Base-by-base conservation (phyloP, 1,140 invertebrate genomes). In the Zaprionus vittiger region DNA sequence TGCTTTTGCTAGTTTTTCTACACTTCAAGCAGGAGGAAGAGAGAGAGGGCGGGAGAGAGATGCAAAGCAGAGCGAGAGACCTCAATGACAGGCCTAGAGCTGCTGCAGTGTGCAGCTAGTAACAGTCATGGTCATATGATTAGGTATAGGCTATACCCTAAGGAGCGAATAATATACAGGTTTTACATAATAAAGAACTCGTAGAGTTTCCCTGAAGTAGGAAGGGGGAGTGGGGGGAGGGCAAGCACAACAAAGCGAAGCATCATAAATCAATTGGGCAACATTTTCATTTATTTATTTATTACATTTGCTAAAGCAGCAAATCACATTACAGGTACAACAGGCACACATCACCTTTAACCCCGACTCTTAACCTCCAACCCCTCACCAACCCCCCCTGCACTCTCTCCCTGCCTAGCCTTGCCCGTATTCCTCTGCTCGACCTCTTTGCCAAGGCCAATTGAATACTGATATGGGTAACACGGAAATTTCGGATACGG, bases 241-340 rank as follows among this genome's bases (percentile, higher is more conserved):
- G 5, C n/a, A 11, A 47, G 41, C 24, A n/a, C 3, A 67, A 17
- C 15, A 64, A 52, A 28, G 54, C 26, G 15, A 57, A 59, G 2
- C 41, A 73, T 73, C 70, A 59, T 73, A 66, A 73, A 73, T 73
- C 62, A 66, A 73, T 73, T 73, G 62, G 62, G 70, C 28, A 73
- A 66, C 62, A 73, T 73, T 73, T 66, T 73, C 54, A 73, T 73
- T 73, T 73, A 73, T 68, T 68, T 68, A 68, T 73, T 66, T 73
- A 66, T 73, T 73, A 59, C 63, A 66, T 66, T 73, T 73, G 70
- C 63, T 37, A 73, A 61, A 67, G 64, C 64, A 73, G 64, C 55
- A 73, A 73, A 73, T 73, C 64, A 73, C 71, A 73, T 73, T 68
- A 47, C 64, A 52, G 56, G 71, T 67, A 38, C 26, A 31, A 47